Conservation (phyloP, 1,140 invertebrate genomes). For the Brachionus rotundiformis region DNA sequence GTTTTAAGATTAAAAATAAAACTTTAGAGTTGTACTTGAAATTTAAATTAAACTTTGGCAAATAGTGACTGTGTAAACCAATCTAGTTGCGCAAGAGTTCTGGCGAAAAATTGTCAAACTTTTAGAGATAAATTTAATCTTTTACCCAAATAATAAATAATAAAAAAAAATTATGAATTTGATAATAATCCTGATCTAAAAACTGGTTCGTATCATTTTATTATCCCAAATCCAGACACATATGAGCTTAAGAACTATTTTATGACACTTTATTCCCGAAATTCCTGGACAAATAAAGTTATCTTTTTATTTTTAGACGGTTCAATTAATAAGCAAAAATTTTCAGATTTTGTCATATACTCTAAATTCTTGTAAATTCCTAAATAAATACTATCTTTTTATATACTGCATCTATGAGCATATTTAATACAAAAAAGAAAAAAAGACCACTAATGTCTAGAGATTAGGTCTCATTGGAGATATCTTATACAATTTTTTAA, state of each 20-base stretch:
- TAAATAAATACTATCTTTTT: not conserved
- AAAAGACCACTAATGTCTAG: not conserved
- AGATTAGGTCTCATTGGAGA: not conserved
- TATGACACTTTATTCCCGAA: slow-evolving; percentile 11
- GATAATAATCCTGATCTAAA: slow-evolving; percentile 23
- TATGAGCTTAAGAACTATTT: slow-evolving; percentile 3
- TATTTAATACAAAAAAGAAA: too few species aligned
- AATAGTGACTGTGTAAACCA: slow-evolving; percentile 3
- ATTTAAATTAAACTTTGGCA: slow-evolving; percentile 21
- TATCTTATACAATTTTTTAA: not conserved
- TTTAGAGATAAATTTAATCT: slow-evolving; percentile 10
- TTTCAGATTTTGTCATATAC: not conserved
- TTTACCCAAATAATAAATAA: slow-evolving; percentile 27
- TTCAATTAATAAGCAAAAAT: not conserved
- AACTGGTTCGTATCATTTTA: slow-evolving; percentile 28
- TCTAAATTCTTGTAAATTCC: too few species aligned
- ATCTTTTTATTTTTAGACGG: not conserved
- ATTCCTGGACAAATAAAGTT: not conserved
- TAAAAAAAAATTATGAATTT: slow-evolving; percentile 1
- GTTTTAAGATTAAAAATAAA: slow-evolving; percentile 39
- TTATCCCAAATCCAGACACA: slow-evolving; percentile 1
- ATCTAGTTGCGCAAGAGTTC: not conserved
- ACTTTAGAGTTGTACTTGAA: slow-evolving; percentile 37
- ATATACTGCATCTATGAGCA: too few species aligned
- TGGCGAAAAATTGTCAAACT: not conserved